Percentiles rank a stretch among this genome's conserved stretches.
phyloP scores from a whole-genome alignment of 2,797 vertebrate species.

The Pseudocheirus occidentalis region DNA sequence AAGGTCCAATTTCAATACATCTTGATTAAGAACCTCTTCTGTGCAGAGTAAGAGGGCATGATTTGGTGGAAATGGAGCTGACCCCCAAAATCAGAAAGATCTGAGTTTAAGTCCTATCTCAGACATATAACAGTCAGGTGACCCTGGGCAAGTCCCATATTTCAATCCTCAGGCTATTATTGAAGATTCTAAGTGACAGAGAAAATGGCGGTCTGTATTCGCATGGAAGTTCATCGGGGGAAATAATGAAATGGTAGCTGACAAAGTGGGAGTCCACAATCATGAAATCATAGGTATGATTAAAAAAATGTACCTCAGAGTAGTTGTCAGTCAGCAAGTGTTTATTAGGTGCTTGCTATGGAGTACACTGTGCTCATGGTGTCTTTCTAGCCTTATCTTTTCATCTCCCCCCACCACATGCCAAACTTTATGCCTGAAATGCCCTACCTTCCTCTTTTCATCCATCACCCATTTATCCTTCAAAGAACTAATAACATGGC shows the following conservation, averaged over 20 bases:
- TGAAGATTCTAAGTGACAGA: background rate
- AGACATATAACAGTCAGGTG: background rate
- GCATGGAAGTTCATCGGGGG: background rate
- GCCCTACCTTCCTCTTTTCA: background rate
- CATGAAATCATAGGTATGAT: background rate
- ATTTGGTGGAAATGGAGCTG: background rate
- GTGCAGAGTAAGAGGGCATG: background rate
- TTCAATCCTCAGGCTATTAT: background rate
- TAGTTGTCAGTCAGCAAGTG: background rate
- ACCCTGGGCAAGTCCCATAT: background rate
- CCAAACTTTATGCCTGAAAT: background rate
- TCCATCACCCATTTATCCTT: background rate
- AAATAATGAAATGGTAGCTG: background rate
- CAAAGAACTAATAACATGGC: background rate
- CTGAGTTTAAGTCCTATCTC: background rate
- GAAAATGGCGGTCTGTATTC: background rate
- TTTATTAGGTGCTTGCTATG: background rate
- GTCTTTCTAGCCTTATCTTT: background rate
- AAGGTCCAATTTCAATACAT: background rate
- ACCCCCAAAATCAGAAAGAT: background rate
- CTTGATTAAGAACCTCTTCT: background rate
- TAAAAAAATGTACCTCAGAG: background rate
- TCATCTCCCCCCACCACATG: background rate
- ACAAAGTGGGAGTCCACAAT: background rate
- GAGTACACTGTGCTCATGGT: background rate